A percentile compares a stretch with the other conserved stretches of the same genome.
Evolutionary conservation across 2,113 vertebrate genomes (phyloP).

Genomic region (Rafetus swinhoei): DNA sequence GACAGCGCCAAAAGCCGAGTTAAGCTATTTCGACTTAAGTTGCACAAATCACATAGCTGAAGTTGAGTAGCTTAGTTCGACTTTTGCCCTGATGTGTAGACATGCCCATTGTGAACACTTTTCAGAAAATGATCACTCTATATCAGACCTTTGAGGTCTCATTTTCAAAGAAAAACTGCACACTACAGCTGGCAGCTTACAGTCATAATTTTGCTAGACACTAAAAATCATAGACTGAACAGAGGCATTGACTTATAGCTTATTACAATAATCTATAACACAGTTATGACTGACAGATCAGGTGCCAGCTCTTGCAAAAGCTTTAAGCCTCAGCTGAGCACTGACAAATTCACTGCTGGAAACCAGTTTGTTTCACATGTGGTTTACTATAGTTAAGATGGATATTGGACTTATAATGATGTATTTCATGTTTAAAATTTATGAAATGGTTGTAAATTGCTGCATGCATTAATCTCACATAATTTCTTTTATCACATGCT

Average conservation of each 20-base stretch:
- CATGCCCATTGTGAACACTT: neutral
- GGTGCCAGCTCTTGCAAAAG: too few species aligned
- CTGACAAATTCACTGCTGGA: neutral
- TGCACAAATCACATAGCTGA: too few species aligned
- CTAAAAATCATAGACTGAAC: neutral
- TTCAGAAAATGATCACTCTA: neutral
- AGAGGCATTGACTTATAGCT: neutral
- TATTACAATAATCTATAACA: too few species aligned
- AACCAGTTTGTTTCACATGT: neutral
- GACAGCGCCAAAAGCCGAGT: too few species aligned
- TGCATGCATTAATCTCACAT: neutral
- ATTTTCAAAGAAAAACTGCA: neutral
- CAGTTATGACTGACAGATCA: too few species aligned
- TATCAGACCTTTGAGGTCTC: neutral
- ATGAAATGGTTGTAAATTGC: neutral
- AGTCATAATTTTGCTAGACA: neutral
- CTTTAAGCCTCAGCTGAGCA: neutral
- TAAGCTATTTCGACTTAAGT: too few species aligned
- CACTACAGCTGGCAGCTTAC: neutral
- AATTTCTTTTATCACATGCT: neutral
- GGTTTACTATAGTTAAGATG: neutral
- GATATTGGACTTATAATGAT: neutral
- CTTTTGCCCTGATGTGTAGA: too few species aligned
- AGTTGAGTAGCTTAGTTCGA: too few species aligned
- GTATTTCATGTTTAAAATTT: neutral